These are phyloP conservation scores for Gerris lacustris DNA, from an alignment of 2,888 invertebrate species.

Conservation along the genomic window DNA sequence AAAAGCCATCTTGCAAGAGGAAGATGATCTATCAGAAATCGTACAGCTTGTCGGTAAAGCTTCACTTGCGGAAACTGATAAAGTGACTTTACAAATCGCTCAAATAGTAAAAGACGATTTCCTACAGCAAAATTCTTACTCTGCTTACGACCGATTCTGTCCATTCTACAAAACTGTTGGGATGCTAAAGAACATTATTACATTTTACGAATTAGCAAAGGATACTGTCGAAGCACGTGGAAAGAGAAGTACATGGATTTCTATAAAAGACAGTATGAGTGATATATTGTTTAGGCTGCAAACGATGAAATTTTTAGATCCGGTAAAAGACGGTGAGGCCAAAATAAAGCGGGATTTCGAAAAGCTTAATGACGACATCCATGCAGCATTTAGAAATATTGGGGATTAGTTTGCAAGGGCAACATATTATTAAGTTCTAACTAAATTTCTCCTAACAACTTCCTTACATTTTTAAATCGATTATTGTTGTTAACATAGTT, in stretches of 20 bases:
- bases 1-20: slow-evolving; percentile 89
- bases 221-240: slow-evolving; percentile 49
- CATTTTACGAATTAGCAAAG: background rate
- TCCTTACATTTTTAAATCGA: no score
- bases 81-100: slow-evolving; percentile 96
- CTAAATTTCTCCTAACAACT: no score
- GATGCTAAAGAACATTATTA: slow-evolving; percentile 88
- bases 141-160: slow-evolving; percentile 89
- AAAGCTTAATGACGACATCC: slow-evolving; percentile 92
- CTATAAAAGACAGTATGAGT: slow-evolving; percentile 93
- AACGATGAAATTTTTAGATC: slow-evolving; percentile 93
- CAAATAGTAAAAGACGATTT: slow-evolving; percentile 97
- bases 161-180: slow-evolving; percentile 99
- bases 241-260: slow-evolving; percentile 97
- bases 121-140: slow-evolving; percentile 95
- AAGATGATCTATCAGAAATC: slow-evolving; percentile 98
- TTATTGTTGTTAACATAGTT: no score
- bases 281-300: slow-evolving; percentile 92
- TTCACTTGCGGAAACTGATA: slow-evolving; percentile 94
- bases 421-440: no score
- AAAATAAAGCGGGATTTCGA: slow-evolving; percentile 96
- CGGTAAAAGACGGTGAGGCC: slow-evolving; percentile 92
- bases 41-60: slow-evolving; percentile 99
- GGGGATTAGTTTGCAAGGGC: slow-evolving; percentile 62
- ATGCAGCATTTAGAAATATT: slow-evolving; percentile 92